Percentiles rank a stretch among this genome's conserved stretches.
These are phyloP conservation scores for Stramonita haemastoma DNA, from an alignment of 2,888 invertebrate genomes.

Conservation along the genomic window DNA sequence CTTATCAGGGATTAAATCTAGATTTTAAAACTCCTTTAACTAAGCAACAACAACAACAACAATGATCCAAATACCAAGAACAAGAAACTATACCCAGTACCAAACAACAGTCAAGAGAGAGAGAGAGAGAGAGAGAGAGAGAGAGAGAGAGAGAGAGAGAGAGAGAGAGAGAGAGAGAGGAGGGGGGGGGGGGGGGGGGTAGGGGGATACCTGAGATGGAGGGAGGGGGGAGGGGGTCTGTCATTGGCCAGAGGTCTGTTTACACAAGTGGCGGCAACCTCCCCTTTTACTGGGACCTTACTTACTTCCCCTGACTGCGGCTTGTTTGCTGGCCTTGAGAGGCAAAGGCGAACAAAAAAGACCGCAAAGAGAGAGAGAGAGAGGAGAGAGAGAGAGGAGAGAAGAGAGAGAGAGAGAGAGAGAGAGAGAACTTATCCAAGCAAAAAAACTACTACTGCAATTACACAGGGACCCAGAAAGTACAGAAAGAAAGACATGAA, in stretches of 20 bases:
- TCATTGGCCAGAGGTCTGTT: conserved; percentile 33
- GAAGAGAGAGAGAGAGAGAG: background rate
- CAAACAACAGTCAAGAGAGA: no score
- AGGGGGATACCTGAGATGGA: background rate
- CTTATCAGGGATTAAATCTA: no score
- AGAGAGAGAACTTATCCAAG: background rate
- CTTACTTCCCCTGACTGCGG: background rate
- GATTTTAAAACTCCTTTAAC: no score
- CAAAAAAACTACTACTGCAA: no score
- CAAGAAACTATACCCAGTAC: no score
- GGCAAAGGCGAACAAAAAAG: no score
- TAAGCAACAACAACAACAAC: no score
- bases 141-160: background rate
- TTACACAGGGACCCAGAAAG: no score
- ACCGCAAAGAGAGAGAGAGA: background rate
- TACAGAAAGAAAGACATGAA: no score
- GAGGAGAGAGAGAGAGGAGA: background rate
- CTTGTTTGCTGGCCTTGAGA: conserved; percentile 3
- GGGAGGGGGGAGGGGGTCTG: background rate
- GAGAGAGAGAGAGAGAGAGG: background rate
- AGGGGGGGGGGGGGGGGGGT: background rate
- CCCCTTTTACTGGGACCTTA: background rate
- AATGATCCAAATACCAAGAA: no score
- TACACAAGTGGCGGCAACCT: conserved; percentile 38
- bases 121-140: background rate